Base-by-base conservation (phyloP, 2,113 vertebrate genomes). In the Lepisosteus osseus region DNA sequence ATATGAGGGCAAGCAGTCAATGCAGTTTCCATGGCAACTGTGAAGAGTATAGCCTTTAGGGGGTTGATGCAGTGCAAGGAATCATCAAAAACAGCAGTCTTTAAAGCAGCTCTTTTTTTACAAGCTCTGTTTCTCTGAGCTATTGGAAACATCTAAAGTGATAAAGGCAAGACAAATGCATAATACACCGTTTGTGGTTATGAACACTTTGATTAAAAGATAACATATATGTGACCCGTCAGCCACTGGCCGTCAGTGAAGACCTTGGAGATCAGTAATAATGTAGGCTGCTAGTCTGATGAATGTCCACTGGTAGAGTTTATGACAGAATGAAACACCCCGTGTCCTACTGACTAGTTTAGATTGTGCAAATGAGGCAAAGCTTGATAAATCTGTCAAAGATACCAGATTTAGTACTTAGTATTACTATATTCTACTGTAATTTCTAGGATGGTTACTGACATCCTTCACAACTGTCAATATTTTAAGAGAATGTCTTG, bases 21-120 rank as follows among this genome's bases (percentile, higher is more conserved):
- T 82, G 82, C 87, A 85, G 91, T 92, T 92, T 80, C 87, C 84
- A 91, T 92, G 87, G 85, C 91, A 82, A 91, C 89, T 80, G 79
- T 83, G 82, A 83, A 85, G 82, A 81, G 87, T 83, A 89, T 87
- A 88, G 86, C 84, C 79, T 79, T 85, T 87, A 86, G 86, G 59
- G 59, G 14, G 14, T 14, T 7, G 13, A 61, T 61, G 82, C 76
- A 79, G 78, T 76, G 11, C 13, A 54, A 79, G 77, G 75, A 74
- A 73, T 82, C 80, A 85, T 82, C 75, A 76, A 70, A 78, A 13
- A 81, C 69, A 74, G 71, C 69, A 75, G 75, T 72, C 61, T 74
- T 12, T 51, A 63, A 80, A 80, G 78, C 41, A 59, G 74, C 72
- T 71, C 71, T 54, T 69, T 76, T 71, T 55, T 61, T 67, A 2